Evolutionary conservation across 1,140 invertebrate species (phyloP).

Genomic region (Cydia amplana): DNA sequence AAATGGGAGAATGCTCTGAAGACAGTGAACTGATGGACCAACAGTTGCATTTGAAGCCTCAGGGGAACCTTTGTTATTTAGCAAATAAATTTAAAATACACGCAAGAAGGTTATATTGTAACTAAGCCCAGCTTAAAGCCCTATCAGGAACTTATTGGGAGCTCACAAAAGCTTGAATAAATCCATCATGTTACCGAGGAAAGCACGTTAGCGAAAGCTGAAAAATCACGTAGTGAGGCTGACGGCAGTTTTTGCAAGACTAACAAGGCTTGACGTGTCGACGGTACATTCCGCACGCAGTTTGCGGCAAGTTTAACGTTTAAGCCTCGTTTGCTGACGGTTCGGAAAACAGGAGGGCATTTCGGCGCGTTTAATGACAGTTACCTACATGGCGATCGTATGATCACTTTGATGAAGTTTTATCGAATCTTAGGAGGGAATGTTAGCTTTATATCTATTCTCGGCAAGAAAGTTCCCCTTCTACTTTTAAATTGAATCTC

Average conservation of each 20-base stretch:
- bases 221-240: slow-evolving; percentile 27
- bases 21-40: too few relatives aligned
- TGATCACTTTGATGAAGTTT: neutral
- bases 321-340: slow-evolving; percentile 28
- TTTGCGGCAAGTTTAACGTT: slow-evolving; percentile 26
- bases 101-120: neutral
- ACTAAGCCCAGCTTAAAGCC: neutral
- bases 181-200: slow-evolving; percentile 24
- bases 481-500: too few relatives aligned
- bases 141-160: neutral
- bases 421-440: neutral
- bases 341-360: slow-evolving; percentile 1
- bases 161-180: slow-evolving; percentile 16
- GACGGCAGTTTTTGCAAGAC: slow-evolving; percentile 32
- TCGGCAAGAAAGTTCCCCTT: too few relatives aligned
- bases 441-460: neutral
- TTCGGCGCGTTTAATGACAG: neutral
- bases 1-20: too few relatives aligned
- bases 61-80: neutral
- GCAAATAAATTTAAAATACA: neutral
- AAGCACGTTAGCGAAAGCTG: slow-evolving; percentile 27
- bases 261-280: slow-evolving; percentile 32
- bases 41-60: neutral
- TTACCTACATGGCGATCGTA: too few relatives aligned
- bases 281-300: slow-evolving; percentile 33